Base-by-base conservation (phyloP, 2,797 vertebrate genomes). In the Vespertilio murinus region DNA sequence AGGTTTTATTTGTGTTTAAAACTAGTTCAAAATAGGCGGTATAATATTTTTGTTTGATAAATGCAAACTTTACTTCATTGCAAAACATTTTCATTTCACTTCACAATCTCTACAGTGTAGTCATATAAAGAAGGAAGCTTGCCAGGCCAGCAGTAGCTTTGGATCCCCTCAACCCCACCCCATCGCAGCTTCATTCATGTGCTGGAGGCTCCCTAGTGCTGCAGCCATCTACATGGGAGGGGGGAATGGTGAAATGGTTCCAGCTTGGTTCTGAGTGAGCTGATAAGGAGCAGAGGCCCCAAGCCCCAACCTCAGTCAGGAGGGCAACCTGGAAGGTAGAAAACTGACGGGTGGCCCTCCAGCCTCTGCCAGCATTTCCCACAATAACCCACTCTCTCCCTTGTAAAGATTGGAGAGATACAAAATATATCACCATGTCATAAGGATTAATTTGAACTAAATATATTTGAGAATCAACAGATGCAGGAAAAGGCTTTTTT, bases 391-490 rank as follows among this genome's bases (percentile, higher is more conserved):
- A 13, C 22, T 4, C 2, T 38, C 79, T 65, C 23, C 38, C 40
- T 38, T 59, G 78, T 6, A 56, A 13, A 47, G 71, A 47, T 1
- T 4, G 56, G 25, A 71, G 61, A 28, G 35, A 23, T 59, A 38
- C 22, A 64, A 92, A 74, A 61, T 59, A 40, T 23, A 45, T 49
- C 82, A 38, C n/a, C 18, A 5, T 49, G 47, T 67, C 84, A 47
- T 33, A 73, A 71, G 42, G n/a, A 85, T 35, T 73, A 85, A 71
- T 93, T 67, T 91, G 40, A 85, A 47, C 73, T 35, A 42, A 91
- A 85, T 56, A 77, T 61, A 59, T 85, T 42, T 80, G 87, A 92
- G 79, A 93, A 94, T 75, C 67, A 75, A 71, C 71, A 70, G 80
- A 88, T 67, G 20, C n/a, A 47, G 45, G 22, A 88, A 84, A 74